Conservation (phyloP, 2,113 vertebrate species). For the Craseonycteris thonglongyai region DNA sequence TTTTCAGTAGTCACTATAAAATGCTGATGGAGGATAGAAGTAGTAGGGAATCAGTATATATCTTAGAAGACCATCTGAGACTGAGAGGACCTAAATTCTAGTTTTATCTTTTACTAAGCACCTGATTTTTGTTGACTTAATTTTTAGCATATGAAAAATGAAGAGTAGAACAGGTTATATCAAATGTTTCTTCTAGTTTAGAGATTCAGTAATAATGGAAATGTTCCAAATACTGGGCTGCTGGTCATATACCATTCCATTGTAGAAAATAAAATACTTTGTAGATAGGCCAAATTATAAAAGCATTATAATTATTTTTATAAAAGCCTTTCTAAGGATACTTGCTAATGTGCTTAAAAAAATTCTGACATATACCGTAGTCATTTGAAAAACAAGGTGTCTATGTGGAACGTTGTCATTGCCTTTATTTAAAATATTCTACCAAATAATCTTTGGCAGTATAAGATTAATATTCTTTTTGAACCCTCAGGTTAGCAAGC, state of each 20-base stretch:
- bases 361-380: neutral
- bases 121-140: neutral
- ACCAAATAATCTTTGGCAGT: neutral
- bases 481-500: neutral
- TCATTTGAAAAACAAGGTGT: neutral
- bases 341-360: neutral
- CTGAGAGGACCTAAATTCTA: neutral
- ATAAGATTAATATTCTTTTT: neutral
- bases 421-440: neutral
- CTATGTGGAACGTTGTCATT: neutral
- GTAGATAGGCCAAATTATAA: neutral
- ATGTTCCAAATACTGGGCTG: neutral
- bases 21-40: neutral
- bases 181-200: slow-evolving; percentile 25
- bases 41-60: neutral
- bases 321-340: neutral
- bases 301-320: slow-evolving; percentile 27
- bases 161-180: neutral
- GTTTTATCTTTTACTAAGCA: neutral
- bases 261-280: slow-evolving; percentile 1
- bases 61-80: neutral
- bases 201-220: neutral
- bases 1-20: neutral
- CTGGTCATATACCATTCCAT: neutral
- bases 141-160: slow-evolving; percentile 29